Base-by-base conservation (phyloP, 37 sponge, comb jelly and placozoan species). In the Geodia barretti region DNA sequence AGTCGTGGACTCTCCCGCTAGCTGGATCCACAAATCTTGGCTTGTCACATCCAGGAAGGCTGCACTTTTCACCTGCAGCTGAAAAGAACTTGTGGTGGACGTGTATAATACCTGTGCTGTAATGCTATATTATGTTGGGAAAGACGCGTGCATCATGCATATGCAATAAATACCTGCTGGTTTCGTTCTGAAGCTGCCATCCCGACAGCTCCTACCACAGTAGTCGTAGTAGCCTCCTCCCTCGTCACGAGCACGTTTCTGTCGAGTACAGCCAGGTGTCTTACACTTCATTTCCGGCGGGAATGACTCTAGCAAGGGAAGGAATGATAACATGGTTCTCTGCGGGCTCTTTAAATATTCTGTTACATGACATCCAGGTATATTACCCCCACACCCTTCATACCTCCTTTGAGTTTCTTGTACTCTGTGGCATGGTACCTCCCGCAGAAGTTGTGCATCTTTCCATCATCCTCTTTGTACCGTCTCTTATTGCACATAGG, bases 381-480 rank as follows among this genome's bases (percentile, higher is more conserved):
- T 39, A 70, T 23, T 7, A 26, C 8, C 19, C 32, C 14, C 25
- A 65, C 25, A 14, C 23, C 67, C 17, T 25, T 39, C 62, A 33
- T 75, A 61, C 62, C 24, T 59, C 4, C 40, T 30, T 2, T 9
- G 19, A 20, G 1, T 70, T 79, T 30, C 11, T 4, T n/a, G 58
- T 70, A 81, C 26, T 60, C 24, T 26, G 14, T 33, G 17, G 85
- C 81, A 75, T 90, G 91, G 0, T 61, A 72, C 36, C 62, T 72
- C 35, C 91, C 86, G 77, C 91, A 90, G 58, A 66, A 85, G 29
- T 90, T 74, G 41, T 85, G 77, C 0, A 79, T 40, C 58, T 31
- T 59, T 8, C 85, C 85, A 21, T 40, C 54, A 41, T 64, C 41
- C 5, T 83, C 83, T 25, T 31, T 2, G 17, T 21, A 39, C 26